These are phyloP conservation scores for Pyrgus malvae DNA, from an alignment of 2,888 invertebrate genomes.

Conservation along the genomic window DNA sequence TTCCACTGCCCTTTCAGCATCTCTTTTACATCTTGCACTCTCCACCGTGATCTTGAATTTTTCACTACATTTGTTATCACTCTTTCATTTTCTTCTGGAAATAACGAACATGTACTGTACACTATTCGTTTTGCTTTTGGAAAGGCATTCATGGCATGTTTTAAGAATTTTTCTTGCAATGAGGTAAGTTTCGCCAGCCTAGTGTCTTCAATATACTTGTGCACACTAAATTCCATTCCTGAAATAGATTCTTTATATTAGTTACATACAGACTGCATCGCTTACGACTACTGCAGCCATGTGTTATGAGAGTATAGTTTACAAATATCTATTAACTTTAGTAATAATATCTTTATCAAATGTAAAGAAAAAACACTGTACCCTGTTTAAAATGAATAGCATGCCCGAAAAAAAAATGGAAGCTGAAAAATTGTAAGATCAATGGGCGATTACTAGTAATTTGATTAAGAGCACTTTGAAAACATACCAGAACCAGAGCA, in stretches of 20 bases:
- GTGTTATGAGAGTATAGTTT: too few species aligned
- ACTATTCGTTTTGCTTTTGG: slow-evolving; percentile 92
- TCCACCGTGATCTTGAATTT: slow-evolving; percentile 79
- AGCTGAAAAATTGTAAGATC: too few species aligned
- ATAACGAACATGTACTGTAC: slow-evolving; percentile 97
- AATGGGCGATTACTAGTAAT: too few species aligned
- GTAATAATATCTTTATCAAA: too few species aligned
- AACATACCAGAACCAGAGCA: slow-evolving; percentile 98
- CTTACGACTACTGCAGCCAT: too few species aligned
- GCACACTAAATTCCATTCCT: slow-evolving; percentile 71
- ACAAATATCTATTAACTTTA: too few species aligned
- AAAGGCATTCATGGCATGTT: slow-evolving; percentile 92
- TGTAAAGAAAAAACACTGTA: too few species aligned
- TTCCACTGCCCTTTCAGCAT: slow-evolving; percentile 85
- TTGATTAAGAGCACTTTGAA: too few species aligned
- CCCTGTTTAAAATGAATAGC: too few species aligned
- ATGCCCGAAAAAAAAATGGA: too few species aligned
- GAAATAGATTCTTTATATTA: too few species aligned
- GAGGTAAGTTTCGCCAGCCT: slow-evolving; percentile 86
- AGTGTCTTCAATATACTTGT: slow-evolving; percentile 67
- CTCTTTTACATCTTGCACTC: slow-evolving; percentile 83
- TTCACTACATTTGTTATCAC: slow-evolving; percentile 89
- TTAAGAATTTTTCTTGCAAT: slow-evolving; percentile 91
- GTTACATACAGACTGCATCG: too few species aligned
- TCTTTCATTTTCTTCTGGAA: slow-evolving; percentile 95